Conservation (phyloP, 2,113 vertebrate genomes). For the Rallus limicola region DNA sequence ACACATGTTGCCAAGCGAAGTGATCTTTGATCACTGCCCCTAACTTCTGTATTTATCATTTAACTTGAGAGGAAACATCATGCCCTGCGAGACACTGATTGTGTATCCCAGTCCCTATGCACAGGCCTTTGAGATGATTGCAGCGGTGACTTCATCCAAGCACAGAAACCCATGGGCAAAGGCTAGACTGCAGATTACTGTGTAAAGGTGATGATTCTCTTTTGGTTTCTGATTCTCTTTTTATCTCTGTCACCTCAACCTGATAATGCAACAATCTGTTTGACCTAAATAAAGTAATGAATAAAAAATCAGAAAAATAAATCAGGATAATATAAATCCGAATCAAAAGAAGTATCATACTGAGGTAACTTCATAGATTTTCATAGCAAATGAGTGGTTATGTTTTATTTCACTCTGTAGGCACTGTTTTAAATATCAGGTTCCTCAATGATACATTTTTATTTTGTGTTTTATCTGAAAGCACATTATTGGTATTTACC, state of each 20-base stretch:
- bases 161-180: neutral
- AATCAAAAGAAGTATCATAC: neutral
- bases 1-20: neutral
- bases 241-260: neutral
- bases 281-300: neutral
- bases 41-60: neutral
- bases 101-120: neutral
- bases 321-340: neutral
- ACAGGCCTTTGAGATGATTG: neutral
- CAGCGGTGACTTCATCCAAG: neutral
- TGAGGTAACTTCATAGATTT: neutral
- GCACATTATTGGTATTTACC: neutral
- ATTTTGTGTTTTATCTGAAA: neutral
- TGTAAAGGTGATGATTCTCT: neutral
- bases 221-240: neutral
- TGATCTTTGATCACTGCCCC: neutral
- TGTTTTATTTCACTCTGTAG: neutral
- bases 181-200: neutral
- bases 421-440: neutral
- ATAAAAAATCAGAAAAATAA: neutral
- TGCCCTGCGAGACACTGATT: neutral
- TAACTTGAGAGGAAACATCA: neutral
- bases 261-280: neutral
- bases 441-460: neutral
- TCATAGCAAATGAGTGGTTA: neutral